Evolutionary conservation across 1,140 invertebrate species (phyloP), one percentile per base, ranked within the genome.

Genomic region (Hyles vespertilio): DNA sequence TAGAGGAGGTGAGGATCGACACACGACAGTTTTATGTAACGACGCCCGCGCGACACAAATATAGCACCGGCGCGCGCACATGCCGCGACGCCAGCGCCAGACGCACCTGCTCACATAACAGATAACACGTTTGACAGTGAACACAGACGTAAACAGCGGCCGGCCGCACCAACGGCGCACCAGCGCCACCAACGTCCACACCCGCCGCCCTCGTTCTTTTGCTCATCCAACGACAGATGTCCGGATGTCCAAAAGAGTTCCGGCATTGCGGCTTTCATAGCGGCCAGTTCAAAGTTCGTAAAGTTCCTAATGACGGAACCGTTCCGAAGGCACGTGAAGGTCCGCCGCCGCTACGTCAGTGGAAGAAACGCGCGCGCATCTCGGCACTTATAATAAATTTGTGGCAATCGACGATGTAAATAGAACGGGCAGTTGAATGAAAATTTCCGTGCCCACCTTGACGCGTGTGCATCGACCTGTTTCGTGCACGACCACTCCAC

Each of bases 1-100:
- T 93, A 81, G 91, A 93, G 88, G 92, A 93, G 90, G 92, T 93
- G 89, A 91, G 90, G 76, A 77, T 66, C 68, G 59, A 72, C 73
- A 72, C 69, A 75, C 77, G 71, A 75, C 73, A 75, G 77, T 67
- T 83, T 85, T 86, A 86, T 82, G 81, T 86, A 84, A 85, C 67
- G 63, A 58, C 70, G 71, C 72, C 74, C 75, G 76, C 71, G 75
- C 77, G 72, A 80, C 79, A 80, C 80, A 79, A 81, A 83, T 83
- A 79, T 69, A 69, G 69, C 67, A 57, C 58, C 63, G 60, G 67
- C 62, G 57, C 67, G 72, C 74, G 70, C 72, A 61, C 67, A 70
- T 67, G 58, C 1, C 58, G 64, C 77, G 68, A 75, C 83, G 75
- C 70, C 70, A 69, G 67, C 67, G 67, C 71, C 62, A 61, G 61